Evolutionary conservation across 1,140 invertebrate species (phyloP).

Genomic region (Globodera ellingtonae): DNA sequence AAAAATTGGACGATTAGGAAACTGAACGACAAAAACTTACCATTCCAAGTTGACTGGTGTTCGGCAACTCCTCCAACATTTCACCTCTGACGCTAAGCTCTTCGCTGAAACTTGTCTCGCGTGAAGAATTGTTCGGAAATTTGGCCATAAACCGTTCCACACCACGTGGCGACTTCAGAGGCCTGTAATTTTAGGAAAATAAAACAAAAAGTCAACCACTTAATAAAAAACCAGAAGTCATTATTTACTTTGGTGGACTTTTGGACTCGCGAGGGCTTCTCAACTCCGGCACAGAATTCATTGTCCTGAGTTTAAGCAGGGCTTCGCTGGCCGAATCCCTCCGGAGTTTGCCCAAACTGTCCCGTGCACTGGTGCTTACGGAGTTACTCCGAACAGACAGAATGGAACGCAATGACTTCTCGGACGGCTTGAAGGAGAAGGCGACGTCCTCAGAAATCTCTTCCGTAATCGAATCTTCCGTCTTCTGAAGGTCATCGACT

Average conservation of each 20-base stretch:
- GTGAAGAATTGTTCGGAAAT: conserved; percentile 21
- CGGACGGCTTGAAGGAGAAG: conserved; percentile 25
- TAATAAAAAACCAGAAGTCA: too few species aligned
- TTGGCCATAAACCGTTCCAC: conserved; percentile 18
- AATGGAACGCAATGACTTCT: conserved; percentile 29
- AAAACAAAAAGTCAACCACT: too few species aligned
- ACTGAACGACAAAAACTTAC: conserved; percentile 13
- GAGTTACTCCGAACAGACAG: background rate
- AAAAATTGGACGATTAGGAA: conserved; percentile 13
- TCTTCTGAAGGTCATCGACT: background rate
- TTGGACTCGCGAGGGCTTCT: conserved; percentile 11
- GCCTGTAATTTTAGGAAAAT: background rate
- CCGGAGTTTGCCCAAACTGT: conserved; percentile 13
- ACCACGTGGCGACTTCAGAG: conserved; percentile 6
- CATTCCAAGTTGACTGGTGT: conserved; percentile 24
- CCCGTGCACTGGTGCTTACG: conserved; percentile 11
- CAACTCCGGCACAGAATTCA: conserved; percentile 19
- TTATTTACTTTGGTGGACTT: conserved; percentile 21
- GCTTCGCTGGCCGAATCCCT: conserved; percentile 27
- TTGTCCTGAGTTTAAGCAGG: conserved; percentile 14
- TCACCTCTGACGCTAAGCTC: background rate
- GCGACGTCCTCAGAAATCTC: background rate
- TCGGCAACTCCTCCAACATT: conserved; percentile 26
- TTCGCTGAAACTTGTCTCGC: conserved; percentile 20
- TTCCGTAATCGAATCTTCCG: background rate